phyloP scores from a whole-genome alignment of 2,888 invertebrate species.

The Drosophila demipolita region DNA sequence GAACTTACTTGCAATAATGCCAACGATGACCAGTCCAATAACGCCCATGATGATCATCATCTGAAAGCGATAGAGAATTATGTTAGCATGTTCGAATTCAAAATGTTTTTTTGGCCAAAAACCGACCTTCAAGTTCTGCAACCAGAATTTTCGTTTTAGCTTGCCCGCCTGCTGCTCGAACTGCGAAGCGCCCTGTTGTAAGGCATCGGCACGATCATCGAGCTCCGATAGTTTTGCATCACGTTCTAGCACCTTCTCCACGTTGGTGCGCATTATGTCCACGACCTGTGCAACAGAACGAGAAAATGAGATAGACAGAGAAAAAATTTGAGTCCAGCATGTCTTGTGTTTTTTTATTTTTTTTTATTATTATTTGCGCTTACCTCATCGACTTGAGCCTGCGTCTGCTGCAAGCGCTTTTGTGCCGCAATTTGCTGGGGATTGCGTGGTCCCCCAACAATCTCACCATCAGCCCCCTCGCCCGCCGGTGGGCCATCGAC shows the following conservation, averaged over 20 bases:
- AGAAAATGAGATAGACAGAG: neutral
- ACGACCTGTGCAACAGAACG: conserved; percentile 87
- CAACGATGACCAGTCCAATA: conserved; percentile 92
- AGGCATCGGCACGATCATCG: conserved; percentile 97
- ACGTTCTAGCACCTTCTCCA: conserved; percentile 97
- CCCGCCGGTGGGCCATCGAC: conserved; percentile 89
- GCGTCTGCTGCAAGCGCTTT: conserved; percentile 93
- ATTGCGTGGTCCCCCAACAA: conserved; percentile 94
- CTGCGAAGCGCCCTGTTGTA: conserved; percentile 97
- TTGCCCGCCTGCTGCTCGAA: conserved; percentile 99
- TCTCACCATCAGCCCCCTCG: conserved; percentile 89
- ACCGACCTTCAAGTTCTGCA: conserved; percentile 95
- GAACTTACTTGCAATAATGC: conserved; percentile 94
- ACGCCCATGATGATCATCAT: conserved; percentile 97
- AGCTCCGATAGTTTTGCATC: conserved; percentile 97
- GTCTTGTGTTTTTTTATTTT: neutral
- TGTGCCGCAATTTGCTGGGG: conserved; percentile 94
- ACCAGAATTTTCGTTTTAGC: conserved; percentile 98
- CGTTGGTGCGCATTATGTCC: conserved; percentile 97
- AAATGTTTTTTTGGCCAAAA: neutral
- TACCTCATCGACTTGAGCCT: conserved; percentile 93
- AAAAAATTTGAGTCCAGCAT: neutral
- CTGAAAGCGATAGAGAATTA: conserved; percentile 83
- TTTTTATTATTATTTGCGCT: conserved; percentile 17
- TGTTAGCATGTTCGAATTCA: neutral